Evolutionary conservation across 2,888 invertebrate genomes (phyloP), one percentile per base, ranked within the genome.

Genomic region (Campoplex capitator): DNA sequence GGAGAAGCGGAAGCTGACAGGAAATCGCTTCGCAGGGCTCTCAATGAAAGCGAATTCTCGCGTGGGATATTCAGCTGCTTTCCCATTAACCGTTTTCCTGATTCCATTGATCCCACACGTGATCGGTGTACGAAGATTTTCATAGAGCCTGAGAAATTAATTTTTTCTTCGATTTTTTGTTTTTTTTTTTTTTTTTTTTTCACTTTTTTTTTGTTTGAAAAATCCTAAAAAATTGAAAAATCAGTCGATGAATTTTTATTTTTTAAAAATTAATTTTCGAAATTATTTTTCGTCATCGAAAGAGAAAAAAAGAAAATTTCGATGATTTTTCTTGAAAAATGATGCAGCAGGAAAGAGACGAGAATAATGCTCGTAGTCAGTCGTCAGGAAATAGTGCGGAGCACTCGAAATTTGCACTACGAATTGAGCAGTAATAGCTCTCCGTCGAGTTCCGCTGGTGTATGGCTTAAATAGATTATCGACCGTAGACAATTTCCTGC

Each of bases 51-150:
- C 35, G 58, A 73, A 85, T 85, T 74, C 83, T 84, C 68, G 83
- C 88, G 86, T 87, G 89, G 81, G 86, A 87, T 82, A 88, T 87
- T 86, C 76, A 74, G 80, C 74, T 80, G 80, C 88, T 89, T 87
- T 87, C 88, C 83, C 84, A 82, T 79, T 32, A 84, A 84, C 84
- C 70, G 83, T 78, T 85, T 79, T 76, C 75, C 35, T 51, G 32
- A 28, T 67, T 58, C 79, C 84, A 87, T 87, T 84, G 88, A 89
- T 89, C 85, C 80, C 84, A n/a, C 38, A n/a, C 38, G 67, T 32
- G 62, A 62, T 62, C 62, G 32, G 16, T 62, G 13, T 13, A 16
- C 11, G 3, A 6, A n/a, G 3, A 18, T 51, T 3, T 18, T 18
- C 32, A 16, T 28, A 16, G 9, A 9, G 7, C 8, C 9, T 42